Evolutionary conservation across 2,797 vertebrate species (phyloP).

Genomic region (Ceryle rudis): DNA sequence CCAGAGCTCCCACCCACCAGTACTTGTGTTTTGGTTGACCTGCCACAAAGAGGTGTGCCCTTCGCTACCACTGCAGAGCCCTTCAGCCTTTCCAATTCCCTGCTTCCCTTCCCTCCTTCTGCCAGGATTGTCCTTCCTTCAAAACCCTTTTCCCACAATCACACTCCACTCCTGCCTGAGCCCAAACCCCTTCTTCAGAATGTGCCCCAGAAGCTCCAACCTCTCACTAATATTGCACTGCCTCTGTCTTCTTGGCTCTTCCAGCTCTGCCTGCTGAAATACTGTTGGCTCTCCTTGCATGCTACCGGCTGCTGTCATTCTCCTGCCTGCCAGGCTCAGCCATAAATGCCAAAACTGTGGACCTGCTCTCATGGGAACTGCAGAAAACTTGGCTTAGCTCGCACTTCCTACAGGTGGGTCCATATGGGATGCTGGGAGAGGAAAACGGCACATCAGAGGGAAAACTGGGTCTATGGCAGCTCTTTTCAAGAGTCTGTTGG

Average conservation of each 20-base stretch:
- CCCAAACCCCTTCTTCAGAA: neutral
- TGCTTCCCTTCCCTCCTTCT: neutral
- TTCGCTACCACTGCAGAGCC: neutral
- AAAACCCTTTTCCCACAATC: neutral
- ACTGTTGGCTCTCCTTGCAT: neutral
- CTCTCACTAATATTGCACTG: neutral
- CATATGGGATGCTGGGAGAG: neutral
- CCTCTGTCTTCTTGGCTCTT: neutral
- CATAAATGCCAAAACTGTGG: neutral
- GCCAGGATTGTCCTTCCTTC: neutral
- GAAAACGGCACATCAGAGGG: neutral
- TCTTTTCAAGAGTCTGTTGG: neutral
- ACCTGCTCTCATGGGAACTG: neutral
- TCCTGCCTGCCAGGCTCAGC: neutral
- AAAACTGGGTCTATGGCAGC: neutral
- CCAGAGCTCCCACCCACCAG: neutral
- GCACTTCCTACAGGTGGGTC: neutral
- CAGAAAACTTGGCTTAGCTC: neutral
- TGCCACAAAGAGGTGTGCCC: neutral
- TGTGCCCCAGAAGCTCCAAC: neutral
- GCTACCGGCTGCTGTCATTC: neutral
- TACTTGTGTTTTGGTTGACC: neutral
- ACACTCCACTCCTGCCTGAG: neutral
- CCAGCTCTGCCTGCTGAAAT: neutral
- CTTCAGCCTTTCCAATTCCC: neutral